Evolutionary conservation across 92 coral and sea anemone genomes (phyloP).

Genomic region (Blastomussa wellsi): DNA sequence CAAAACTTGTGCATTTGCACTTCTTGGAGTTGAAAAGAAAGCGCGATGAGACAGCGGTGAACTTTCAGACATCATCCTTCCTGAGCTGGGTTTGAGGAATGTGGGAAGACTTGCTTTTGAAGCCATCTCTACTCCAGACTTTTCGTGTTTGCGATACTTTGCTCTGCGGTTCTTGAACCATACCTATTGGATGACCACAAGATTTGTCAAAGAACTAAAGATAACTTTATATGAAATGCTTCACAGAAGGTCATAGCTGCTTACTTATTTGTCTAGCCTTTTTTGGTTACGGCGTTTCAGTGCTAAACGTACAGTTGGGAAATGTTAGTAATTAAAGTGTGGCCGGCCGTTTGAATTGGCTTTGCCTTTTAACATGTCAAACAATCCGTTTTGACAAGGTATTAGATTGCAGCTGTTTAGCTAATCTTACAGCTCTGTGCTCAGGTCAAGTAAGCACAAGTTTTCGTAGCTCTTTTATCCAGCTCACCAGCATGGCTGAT

Average conservation of each 20-base stretch:
- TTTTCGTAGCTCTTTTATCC: background rate
- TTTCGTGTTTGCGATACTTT: constrained; percentile 86
- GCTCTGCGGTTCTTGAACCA: constrained; percentile 97
- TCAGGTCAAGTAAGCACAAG: background rate
- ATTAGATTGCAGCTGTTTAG: background rate
- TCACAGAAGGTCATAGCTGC: background rate
- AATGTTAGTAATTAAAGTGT: background rate
- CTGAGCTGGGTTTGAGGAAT: background rate
- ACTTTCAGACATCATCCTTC: background rate
- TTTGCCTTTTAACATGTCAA: background rate
- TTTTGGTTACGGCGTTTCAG: background rate
- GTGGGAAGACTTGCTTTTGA: constrained; percentile 9
- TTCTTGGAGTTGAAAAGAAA: constrained; percentile 18
- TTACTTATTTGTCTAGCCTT: background rate
- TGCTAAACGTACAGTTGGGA: background rate
- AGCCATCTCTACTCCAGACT: constrained; percentile 30
- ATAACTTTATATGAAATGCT: background rate
- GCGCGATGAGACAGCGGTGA: constrained; percentile 11
- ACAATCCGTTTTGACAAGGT: background rate
- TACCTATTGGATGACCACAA: constrained; percentile 56
- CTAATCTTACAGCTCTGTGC: background rate
- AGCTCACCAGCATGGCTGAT: background rate
- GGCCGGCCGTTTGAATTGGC: background rate
- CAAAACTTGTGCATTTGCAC: constrained; percentile 6
- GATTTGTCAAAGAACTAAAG: background rate